A percentile compares a stretch with the other conserved stretches of the same genome.
These are phyloP conservation scores for Heteromormyrus szaboi DNA, from an alignment of 2,797 vertebrate species.

Conservation along the genomic window DNA sequence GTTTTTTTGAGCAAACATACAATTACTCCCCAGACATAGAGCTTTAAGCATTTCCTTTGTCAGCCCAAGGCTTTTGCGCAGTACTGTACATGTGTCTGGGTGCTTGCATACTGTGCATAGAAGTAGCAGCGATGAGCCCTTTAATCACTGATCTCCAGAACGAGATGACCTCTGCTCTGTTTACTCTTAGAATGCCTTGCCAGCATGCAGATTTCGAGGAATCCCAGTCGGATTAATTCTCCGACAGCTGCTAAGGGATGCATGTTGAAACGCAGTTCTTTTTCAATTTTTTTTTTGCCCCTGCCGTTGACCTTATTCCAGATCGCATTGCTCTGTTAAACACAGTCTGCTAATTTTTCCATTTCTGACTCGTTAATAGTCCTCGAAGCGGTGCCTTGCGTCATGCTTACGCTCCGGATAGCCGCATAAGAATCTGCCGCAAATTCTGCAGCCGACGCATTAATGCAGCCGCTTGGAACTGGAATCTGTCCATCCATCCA, in stretches of 20 bases:
- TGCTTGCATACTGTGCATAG: conserved; percentile 60
- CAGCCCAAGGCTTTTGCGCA: not conserved
- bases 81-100: not conserved
- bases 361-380: not conserved
- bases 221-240: conserved; percentile 56
- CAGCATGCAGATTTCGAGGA: conserved; percentile 59
- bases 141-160: conserved; percentile 74
- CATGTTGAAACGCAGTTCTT: conserved; percentile 3
- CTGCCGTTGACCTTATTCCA: conserved; percentile 22
- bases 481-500: not conserved
- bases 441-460: not conserved
- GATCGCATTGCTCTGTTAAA: conserved; percentile 25
- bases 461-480: not conserved
- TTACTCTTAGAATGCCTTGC: conserved; percentile 71
- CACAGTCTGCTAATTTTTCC: conserved; percentile 10
- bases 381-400: not conserved
- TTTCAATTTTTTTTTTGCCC: not conserved
- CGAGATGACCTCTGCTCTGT: conserved; percentile 74
- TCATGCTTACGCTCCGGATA: not conserved
- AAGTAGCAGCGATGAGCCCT: conserved; percentile 67
- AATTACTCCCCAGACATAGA: not conserved
- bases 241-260: conserved; percentile 44
- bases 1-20: not conserved
- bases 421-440: not conserved
- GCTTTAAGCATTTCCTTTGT: not conserved